Evolutionary conservation across 2,113 vertebrate species (phyloP).

Genomic region (Melospiza georgiana): DNA sequence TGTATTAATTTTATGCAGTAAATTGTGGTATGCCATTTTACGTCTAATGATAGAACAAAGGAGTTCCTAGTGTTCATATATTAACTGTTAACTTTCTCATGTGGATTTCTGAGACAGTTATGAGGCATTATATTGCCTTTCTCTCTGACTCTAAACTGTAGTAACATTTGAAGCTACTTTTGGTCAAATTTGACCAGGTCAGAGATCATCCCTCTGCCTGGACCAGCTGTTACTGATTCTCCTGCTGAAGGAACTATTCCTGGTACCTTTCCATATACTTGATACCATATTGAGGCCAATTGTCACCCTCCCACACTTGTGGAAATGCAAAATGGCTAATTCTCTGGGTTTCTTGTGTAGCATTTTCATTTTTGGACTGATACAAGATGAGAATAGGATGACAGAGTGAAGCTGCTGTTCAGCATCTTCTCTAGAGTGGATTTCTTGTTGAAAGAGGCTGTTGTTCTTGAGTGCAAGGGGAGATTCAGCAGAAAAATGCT

Average conservation of each 20-base stretch:
- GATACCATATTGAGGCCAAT: background rate
- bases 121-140: background rate
- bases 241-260: background rate
- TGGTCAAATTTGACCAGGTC: background rate
- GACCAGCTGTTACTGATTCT: background rate
- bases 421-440: background rate
- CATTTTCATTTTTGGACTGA: background rate
- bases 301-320: background rate
- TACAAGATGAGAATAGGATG: background rate
- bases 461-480: background rate
- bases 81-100: background rate
- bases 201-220: background rate
- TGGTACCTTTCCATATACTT: background rate
- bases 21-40: background rate
- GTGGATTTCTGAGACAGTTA: background rate
- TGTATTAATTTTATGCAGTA: background rate
- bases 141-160: background rate
- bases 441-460: background rate
- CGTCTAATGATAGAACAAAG: background rate
- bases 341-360: background rate
- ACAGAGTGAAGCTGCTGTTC: background rate
- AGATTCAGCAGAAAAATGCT: background rate
- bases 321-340: background rate
- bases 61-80: background rate
- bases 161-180: background rate